A percentile compares a stretch with the other conserved stretches of the same genome.
phyloP scores from a whole-genome alignment of 2,888 invertebrate genomes.

The Clistopyga incitator region DNA sequence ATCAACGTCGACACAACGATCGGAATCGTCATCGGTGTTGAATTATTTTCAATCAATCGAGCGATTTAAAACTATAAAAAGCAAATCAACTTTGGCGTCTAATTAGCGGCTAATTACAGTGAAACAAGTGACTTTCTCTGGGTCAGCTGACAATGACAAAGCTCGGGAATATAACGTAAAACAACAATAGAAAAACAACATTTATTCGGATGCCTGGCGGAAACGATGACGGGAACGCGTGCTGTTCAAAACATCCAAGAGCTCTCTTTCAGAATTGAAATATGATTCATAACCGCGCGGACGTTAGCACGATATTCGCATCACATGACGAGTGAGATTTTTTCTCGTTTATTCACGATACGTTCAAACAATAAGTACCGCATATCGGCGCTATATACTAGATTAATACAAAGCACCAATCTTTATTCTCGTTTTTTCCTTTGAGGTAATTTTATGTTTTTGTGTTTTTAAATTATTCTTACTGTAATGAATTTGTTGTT shows the following conservation, averaged over 20 bases:
- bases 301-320: slow-evolving; percentile 17
- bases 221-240: slow-evolving; percentile 4
- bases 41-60: slow-evolving; percentile 2
- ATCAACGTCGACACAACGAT: slow-evolving; percentile 39
- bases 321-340: slow-evolving; percentile 56
- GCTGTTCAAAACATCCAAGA: not conserved
- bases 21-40: not conserved
- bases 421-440: not conserved
- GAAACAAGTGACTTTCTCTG: not conserved
- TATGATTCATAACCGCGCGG: slow-evolving; percentile 45
- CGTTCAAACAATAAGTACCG: slow-evolving; percentile 2
- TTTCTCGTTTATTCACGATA: not conserved
- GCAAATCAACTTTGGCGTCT: not conserved
- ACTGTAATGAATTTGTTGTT: too few species aligned
- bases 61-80: not conserved
- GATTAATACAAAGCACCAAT: not conserved
- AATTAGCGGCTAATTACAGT: slow-evolving; percentile 32
- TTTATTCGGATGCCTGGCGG: not conserved
- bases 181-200: not conserved
- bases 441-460: not conserved
- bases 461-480: not conserved
- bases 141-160: slow-evolving; percentile 51
- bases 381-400: not conserved
- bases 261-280: slow-evolving; percentile 9
- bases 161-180: slow-evolving; percentile 13